Evolutionary conservation across 2,888 invertebrate genomes (phyloP), one percentile per base, ranked within the genome.

Genomic region (Atherix ibis): DNA sequence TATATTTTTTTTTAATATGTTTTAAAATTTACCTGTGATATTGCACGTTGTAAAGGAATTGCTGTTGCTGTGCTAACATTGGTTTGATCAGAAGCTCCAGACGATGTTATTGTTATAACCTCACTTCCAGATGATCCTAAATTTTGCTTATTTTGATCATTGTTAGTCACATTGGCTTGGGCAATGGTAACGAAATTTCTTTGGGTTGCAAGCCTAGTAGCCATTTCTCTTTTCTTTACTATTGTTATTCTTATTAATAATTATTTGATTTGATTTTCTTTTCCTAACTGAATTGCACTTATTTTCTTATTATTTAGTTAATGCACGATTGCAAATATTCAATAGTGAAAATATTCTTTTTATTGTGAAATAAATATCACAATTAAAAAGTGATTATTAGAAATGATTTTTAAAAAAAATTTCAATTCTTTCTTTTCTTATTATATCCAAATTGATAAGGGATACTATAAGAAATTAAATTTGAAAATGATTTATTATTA

Each of bases 181-280:
- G 52, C 52, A 37, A 57, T 46, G 41, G 54, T 51, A 41, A 58
- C 51, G 39, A 56, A 58, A 44, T 53, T 57, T 43, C 58, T 49
- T 46, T 55, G 57, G 15, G 56, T 48, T 38, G 57, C 58, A 45
- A 59, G 48, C 42, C 57, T 53, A 38, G 58, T 56, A 47, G 53
- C 56, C 58, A 58, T 57, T 44, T 44, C 46, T 42, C 37, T 39
- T 27, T 37, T 31, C 28, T 31, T 16, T 29, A 4, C 12, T 17
- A n/a, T 30, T 16, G 4, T 34, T 8, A 27, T 9, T 26, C 6
- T 12, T 16, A 10, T 16, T 2, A 17, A n/a, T 13, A n/a, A 12
- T 31, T 31, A 18, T 24, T 25, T 32, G 6, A 15, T 32, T 15
- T 3, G 15, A 25, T 13, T 22, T 19, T 22, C 2, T 22, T 22